These are phyloP conservation scores for Chesias legatella DNA, from an alignment of 2,888 invertebrate genomes.

Conservation along the genomic window DNA sequence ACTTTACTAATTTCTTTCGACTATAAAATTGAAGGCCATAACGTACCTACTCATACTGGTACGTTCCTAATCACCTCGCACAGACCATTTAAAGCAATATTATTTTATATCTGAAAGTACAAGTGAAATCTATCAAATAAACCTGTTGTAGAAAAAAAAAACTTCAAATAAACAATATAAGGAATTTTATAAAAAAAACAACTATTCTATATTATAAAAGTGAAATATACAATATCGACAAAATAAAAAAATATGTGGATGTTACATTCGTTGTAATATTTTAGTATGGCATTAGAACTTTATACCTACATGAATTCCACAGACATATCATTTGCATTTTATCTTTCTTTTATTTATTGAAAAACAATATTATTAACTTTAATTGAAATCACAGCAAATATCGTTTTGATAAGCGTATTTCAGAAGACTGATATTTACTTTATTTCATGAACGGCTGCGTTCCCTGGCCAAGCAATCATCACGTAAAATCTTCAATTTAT, in stretches of 20 bases:
- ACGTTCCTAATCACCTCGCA: constrained; percentile 29
- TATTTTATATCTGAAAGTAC: constrained; percentile 7
- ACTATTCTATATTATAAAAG: constrained; percentile 8
- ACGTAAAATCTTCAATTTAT: too few species aligned
- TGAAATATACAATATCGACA: constrained; percentile 11
- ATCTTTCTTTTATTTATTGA: too few species aligned
- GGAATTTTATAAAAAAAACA: constrained; percentile 1
- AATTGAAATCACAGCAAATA: too few species aligned
- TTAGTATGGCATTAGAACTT: constrained; percentile 10
- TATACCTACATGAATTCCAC: background rate
- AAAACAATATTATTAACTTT: too few species aligned
- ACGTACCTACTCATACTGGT: constrained; percentile 37
- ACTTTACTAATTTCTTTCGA: constrained; percentile 53
- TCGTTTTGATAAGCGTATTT: too few species aligned
- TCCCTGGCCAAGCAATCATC: too few species aligned
- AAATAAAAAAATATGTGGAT: constrained; percentile 17
- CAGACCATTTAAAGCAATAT: constrained; percentile 20
- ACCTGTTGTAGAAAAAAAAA: background rate
- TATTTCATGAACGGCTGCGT: too few species aligned
- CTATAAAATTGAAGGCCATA: constrained; percentile 57
- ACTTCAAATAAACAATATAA: constrained; percentile 2
- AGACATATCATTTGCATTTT: background rate
- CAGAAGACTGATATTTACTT: too few species aligned
- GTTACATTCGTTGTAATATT: constrained; percentile 30
- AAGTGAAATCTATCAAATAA: constrained; percentile 6